phyloP scores from a whole-genome alignment of 2,113 vertebrate genomes.

The Percina caprodes region DNA sequence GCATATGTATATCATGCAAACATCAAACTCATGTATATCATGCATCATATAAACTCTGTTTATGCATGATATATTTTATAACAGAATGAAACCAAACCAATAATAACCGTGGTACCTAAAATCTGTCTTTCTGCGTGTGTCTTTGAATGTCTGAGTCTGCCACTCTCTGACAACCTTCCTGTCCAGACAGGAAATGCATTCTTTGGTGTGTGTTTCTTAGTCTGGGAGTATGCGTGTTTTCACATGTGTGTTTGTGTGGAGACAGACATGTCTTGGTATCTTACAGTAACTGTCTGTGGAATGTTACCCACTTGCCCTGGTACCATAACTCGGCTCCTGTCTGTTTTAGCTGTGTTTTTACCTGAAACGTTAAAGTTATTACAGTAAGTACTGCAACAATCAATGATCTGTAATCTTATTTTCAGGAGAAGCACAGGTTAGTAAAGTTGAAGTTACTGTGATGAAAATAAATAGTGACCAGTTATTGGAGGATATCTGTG shows the following conservation, averaged over 20 bases:
- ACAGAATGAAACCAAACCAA: neutral
- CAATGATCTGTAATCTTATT: neutral
- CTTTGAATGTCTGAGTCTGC: conserved; percentile 21
- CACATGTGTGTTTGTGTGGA: conserved; percentile 53
- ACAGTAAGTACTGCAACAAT: neutral
- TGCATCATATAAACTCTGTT: too few relatives aligned
- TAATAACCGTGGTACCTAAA: neutral
- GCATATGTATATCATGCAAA: too few relatives aligned
- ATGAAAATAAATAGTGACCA: neutral
- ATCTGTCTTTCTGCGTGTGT: neutral
- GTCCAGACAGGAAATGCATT: conserved; percentile 81
- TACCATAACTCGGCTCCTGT: conserved; percentile 16
- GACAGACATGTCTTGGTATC: conserved; percentile 60
- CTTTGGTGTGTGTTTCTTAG: conserved; percentile 60
- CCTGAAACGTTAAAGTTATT: neutral
- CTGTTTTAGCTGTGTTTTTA: conserved; percentile 2
- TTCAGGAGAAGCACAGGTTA: neutral
- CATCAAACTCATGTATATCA: too few relatives aligned
- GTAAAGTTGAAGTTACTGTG: neutral
- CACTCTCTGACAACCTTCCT: conserved; percentile 67
- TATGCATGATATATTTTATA: neutral
- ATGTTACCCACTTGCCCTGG: conserved; percentile 63
- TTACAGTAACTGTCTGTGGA: conserved; percentile 72
- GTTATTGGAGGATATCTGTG: neutral
- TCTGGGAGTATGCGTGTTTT: conserved; percentile 50